Percentiles rank a stretch among this genome's conserved stretches.
Conservation (phyloP, 2,797 vertebrate species). For the Ctenochaetus hawaiiensis region DNA sequence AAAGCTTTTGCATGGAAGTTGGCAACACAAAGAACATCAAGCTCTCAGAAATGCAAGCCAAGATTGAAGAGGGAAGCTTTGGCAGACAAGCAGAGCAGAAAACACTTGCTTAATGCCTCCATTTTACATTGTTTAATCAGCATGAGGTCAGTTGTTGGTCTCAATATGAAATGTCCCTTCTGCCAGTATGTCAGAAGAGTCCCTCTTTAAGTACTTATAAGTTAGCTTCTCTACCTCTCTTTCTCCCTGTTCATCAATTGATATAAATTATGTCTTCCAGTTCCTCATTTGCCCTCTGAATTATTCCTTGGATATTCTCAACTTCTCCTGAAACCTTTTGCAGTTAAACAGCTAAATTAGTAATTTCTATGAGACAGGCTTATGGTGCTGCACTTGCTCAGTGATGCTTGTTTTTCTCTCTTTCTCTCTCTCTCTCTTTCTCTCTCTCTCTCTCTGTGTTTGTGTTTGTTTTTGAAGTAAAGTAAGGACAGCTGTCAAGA, state of each 20-base stretch:
- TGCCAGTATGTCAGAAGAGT: conserved; percentile 31
- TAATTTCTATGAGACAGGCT: conserved; percentile 26
- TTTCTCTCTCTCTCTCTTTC: background rate
- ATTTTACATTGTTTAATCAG: conserved; percentile 64
- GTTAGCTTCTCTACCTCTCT: too few relatives aligned
- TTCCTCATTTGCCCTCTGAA: conserved; percentile 39
- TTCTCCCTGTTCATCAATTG: conserved; percentile 14
- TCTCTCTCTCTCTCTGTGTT: background rate
- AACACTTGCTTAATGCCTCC: conserved; percentile 70
- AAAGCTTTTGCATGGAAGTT: conserved; percentile 44
- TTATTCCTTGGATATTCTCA: conserved; percentile 37
- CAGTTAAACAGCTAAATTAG: conserved; percentile 7
- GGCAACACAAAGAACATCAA: conserved; percentile 53
- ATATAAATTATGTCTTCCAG: conserved; percentile 30
- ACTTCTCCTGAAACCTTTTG: conserved; percentile 37
- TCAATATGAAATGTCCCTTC: conserved; percentile 59
- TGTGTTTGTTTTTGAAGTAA: conserved; percentile 1
- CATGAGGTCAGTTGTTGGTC: conserved; percentile 62
- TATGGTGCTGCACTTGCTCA: conserved; percentile 16
- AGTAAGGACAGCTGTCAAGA: conserved; percentile 59
- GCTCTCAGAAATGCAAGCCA: conserved; percentile 61
- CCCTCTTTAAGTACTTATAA: too few relatives aligned
- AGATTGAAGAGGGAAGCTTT: conserved; percentile 55
- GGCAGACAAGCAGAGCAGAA: conserved; percentile 63
- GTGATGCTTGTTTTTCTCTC: conserved; percentile 26